Evolutionary conservation across 1,140 invertebrate species (phyloP).

Genomic region (Lucilia cuprina): DNA sequence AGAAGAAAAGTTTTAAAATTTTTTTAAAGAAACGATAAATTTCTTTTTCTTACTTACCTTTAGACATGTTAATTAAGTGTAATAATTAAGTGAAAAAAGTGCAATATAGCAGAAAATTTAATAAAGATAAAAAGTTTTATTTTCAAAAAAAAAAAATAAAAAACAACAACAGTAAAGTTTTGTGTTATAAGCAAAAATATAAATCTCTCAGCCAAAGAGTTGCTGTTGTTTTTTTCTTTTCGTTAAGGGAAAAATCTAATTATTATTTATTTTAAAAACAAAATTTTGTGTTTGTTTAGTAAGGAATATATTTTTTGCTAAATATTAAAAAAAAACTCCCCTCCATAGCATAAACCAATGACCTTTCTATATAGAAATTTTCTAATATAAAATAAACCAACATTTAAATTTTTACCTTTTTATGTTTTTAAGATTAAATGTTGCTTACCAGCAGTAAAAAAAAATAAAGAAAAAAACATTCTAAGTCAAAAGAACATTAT

Average conservation of each 20-base stretch:
- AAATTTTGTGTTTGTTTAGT: too few species aligned
- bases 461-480: too few species aligned
- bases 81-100: background rate
- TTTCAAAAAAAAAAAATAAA: background rate
- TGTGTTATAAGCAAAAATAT: background rate
- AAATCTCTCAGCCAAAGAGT: too few species aligned
- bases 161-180: background rate
- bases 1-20: too few species aligned
- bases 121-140: background rate
- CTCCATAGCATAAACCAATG: background rate
- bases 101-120: constrained; percentile 8
- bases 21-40: background rate
- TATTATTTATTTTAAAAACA: background rate
- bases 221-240: background rate
- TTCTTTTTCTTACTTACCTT: background rate
- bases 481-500: too few species aligned
- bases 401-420: background rate
- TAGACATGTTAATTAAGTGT: constrained; percentile 6
- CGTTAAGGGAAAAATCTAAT: background rate
- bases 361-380: background rate
- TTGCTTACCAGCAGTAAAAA: background rate
- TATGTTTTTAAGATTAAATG: background rate
- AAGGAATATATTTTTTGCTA: background rate
- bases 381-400: background rate
- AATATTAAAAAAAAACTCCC: background rate